phyloP scores from a whole-genome alignment of 1,140 invertebrate genomes.

The Araneus ventricosus region DNA sequence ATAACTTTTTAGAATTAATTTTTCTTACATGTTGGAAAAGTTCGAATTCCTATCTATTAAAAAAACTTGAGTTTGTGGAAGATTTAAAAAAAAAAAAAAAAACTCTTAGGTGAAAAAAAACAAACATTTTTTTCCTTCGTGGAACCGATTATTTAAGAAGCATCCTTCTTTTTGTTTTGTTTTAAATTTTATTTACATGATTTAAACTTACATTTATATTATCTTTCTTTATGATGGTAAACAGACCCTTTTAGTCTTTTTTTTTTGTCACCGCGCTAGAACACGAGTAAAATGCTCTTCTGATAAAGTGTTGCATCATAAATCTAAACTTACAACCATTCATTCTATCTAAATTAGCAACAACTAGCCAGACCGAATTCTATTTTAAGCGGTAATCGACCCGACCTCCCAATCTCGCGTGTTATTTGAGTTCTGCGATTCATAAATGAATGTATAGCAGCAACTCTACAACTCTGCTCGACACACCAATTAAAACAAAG shows the following conservation, averaged over 20 bases:
- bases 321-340: slow-evolving; percentile 58
- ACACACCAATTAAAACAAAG: background rate
- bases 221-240: slow-evolving; percentile 13
- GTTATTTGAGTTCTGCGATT: slow-evolving; percentile 7
- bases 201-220: too few relatives aligned
- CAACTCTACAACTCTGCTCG: slow-evolving; percentile 6
- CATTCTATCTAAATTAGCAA: slow-evolving; percentile 56
- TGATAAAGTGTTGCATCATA: slow-evolving; percentile 27
- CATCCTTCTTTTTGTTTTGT: too few relatives aligned
- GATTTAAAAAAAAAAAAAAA: too few relatives aligned
- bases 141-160: too few relatives aligned
- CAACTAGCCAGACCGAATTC: background rate
- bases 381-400: slow-evolving; percentile 10
- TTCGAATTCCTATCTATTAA: too few relatives aligned
- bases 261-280: background rate
- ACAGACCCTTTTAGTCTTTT: background rate
- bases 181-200: too few relatives aligned
- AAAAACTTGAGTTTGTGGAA: too few relatives aligned
- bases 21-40: too few relatives aligned
- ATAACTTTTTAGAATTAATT: too few relatives aligned
- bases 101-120: too few relatives aligned
- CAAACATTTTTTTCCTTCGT: too few relatives aligned
- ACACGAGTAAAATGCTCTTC: background rate
- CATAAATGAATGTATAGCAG: slow-evolving; percentile 14
- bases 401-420: background rate